A percentile compares a stretch with the other conserved stretches of the same genome.
These are phyloP conservation scores for Setophaga coronata DNA, from an alignment of 2,113 vertebrate genomes.

Conservation along the genomic window DNA sequence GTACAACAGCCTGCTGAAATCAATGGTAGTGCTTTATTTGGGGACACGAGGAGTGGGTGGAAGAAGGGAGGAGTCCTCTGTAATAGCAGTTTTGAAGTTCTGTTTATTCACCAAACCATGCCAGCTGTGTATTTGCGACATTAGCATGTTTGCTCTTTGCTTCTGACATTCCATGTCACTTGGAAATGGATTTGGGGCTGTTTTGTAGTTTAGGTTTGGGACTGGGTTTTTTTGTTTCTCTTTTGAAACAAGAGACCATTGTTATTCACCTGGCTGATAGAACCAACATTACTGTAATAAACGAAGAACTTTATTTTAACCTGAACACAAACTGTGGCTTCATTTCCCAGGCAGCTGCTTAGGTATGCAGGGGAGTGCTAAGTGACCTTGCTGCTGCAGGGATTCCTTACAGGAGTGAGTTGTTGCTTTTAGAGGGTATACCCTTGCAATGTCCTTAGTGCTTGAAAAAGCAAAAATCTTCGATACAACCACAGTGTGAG, in stretches of 20 bases:
- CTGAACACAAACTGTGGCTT: neutral
- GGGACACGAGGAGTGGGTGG: neutral
- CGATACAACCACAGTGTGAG: neutral
- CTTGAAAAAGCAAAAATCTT: neutral
- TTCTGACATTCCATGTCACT: accelerated
- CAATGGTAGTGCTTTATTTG: neutral
- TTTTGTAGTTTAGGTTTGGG: neutral
- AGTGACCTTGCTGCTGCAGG: neutral
- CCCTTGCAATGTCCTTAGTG: neutral
- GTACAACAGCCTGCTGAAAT: neutral
- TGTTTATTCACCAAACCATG: neutral
- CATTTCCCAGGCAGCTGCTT: neutral
- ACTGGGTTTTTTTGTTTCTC: neutral
- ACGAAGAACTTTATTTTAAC: neutral
- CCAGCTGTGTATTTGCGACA: neutral
- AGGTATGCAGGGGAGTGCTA: neutral
- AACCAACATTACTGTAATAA: neutral
- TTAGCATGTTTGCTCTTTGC: neutral
- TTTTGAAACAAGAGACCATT: neutral
- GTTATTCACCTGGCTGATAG: neutral
- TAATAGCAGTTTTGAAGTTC: neutral
- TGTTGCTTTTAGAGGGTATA: neutral
- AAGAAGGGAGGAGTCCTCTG: neutral
- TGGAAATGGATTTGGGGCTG: neutral
- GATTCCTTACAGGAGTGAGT: neutral